Evolutionary conservation across 37 sponge, comb jelly and placozoan genomes (phyloP), one percentile per base, ranked within the genome.

Genomic region (Geodia barretti): DNA sequence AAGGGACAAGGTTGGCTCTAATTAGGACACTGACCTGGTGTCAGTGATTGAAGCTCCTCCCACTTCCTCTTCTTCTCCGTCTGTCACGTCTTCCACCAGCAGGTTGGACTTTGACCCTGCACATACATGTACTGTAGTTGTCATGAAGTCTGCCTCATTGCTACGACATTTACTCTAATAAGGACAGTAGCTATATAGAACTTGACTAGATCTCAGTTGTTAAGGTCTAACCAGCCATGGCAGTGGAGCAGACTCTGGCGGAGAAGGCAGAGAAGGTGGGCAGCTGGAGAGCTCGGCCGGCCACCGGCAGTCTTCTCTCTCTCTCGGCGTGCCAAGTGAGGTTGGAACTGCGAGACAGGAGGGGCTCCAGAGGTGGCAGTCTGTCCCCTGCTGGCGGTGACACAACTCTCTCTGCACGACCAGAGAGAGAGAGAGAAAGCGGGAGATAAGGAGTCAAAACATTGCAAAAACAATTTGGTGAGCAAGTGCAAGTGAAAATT

Each of bases 81-180:
- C 68, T 0, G 69, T 67, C 24, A 68, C 26, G 20, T 79, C 70
- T 8, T 83, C 85, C 21, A 75, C 62, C 20, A 84, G 33, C 8
- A 84, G 77, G 77, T 84, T 84, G 62, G 85, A 84, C 70, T 84
- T 84, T 33, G 85, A 84, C 7, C 78, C 85, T 81, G 71, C n/a
- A 58, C 1, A 4, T 11, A 19, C 11, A 79, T 38, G 32, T 67
- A 4, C 3, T 1, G 2, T 64, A 39, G 1, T 17, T 1, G 23
- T 9, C 2, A 8, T 11, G 30, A 65, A 21, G 74, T 75, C 83
- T 32, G 74, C 28, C 26, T 39, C 32, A 23, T 37, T 34, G 36
- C 32, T 74, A 21, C 4, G 74, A n/a, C 73, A 34, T 40, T 65
- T 73, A 0, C 39, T 63, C n/a, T n/a, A n/a, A n/a, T n/a, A 40